Conservation (phyloP, 2,113 vertebrate species). For the Oostethus manadensis region DNA sequence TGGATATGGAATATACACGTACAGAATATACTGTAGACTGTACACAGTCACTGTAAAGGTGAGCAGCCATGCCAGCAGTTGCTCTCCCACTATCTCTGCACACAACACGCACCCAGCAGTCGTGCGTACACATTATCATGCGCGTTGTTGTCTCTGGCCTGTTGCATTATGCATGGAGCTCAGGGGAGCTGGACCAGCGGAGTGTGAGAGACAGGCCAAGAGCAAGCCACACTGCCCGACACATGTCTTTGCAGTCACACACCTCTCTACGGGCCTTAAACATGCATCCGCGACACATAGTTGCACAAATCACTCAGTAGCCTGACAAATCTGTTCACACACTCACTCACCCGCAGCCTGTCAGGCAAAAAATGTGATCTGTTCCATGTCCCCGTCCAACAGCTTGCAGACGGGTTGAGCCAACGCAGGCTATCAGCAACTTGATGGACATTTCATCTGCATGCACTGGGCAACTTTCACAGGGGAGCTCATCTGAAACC, state of each 20-base stretch:
- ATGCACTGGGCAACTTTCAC: no score
- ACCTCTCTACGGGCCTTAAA: conserved; percentile 50
- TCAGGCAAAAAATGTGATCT: conserved; percentile 58
- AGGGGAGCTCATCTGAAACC: no score
- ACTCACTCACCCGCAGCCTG: conserved; percentile 49
- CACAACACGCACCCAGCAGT: conserved; percentile 26
- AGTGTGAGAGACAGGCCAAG: conserved; percentile 65
- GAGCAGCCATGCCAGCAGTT: conserved; percentile 35
- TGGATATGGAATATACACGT: not conserved
- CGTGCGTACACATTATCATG: conserved; percentile 55
- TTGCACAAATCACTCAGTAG: conserved; percentile 44
- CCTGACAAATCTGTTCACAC: conserved; percentile 67
- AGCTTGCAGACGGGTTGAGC: conserved; percentile 35
- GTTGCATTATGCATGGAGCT: conserved; percentile 70
- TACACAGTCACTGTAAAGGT: conserved; percentile 25
- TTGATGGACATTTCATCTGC: conserved; percentile 24
- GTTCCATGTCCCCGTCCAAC: conserved; percentile 28
- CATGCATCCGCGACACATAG: conserved; percentile 35
- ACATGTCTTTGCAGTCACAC: conserved; percentile 66
- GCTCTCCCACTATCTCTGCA: conserved; percentile 20
- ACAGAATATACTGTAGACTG: conserved; percentile 14
- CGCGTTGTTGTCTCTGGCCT: conserved; percentile 62
- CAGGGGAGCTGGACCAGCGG: conserved; percentile 60
- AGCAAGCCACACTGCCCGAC: conserved; percentile 65
- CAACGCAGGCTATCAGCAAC: conserved; percentile 29